phyloP scores from a whole-genome alignment of 2,113 vertebrate species.

The Phylloscopus trochiloides region DNA sequence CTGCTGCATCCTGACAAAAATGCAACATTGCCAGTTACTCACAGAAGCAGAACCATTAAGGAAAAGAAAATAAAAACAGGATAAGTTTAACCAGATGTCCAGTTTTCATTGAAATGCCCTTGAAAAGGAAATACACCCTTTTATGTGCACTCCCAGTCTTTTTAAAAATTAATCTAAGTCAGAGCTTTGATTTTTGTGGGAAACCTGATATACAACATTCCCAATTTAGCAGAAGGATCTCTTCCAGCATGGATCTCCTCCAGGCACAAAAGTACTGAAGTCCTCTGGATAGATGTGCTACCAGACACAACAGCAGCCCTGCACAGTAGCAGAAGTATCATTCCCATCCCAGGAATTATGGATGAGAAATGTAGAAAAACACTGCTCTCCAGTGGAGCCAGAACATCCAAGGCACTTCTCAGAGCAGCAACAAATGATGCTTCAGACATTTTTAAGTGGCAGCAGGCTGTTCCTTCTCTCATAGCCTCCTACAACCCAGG shows the following conservation, averaged over 20 bases:
- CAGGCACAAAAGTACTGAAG: background rate
- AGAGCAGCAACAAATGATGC: background rate
- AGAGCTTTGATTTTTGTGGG: background rate
- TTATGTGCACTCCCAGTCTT: background rate
- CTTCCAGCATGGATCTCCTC: background rate
- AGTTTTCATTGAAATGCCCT: background rate
- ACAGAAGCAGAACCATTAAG: background rate
- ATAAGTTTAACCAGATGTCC: background rate
- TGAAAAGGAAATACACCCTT: background rate
- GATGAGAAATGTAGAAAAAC: background rate
- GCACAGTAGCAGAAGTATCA: background rate
- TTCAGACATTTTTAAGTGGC: background rate
- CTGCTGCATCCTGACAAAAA: constrained; percentile 17
- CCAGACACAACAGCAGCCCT: background rate
- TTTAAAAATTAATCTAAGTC: background rate
- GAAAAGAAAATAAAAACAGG: background rate
- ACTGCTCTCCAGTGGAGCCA: constrained; percentile 36
- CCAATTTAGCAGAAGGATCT: background rate
- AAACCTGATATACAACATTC: background rate
- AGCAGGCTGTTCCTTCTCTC: background rate
- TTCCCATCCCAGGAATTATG: background rate
- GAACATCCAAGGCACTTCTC: background rate
- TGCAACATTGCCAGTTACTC: background rate
- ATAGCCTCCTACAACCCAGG: background rate
- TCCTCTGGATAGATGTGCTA: background rate